These are phyloP conservation scores for Oryzaephilus surinamensis DNA, from an alignment of 1,140 invertebrate genomes.

Conservation along the genomic window DNA sequence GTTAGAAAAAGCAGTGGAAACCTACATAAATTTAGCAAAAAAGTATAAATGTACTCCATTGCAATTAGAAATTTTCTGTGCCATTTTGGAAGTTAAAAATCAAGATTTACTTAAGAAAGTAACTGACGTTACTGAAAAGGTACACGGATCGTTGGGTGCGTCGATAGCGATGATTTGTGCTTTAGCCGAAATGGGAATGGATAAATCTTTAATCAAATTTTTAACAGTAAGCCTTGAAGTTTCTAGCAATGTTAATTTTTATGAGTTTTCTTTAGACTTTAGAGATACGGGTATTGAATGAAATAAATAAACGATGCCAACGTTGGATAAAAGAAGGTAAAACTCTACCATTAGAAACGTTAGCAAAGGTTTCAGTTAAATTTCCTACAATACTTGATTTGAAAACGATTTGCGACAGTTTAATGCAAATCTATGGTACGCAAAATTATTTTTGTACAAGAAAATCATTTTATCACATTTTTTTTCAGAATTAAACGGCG, in stretches of 20 bases:
- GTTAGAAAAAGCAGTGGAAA: conserved; percentile 37
- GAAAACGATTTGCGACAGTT: conserved; percentile 36
- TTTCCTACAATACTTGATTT: conserved; percentile 27
- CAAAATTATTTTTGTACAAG: conserved; percentile 12
- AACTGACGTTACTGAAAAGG: conserved; percentile 29
- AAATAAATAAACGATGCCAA: conserved; percentile 38
- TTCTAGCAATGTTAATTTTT: conserved; percentile 7
- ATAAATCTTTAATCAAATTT: conserved; percentile 37
- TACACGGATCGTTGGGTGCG: conserved; percentile 37
- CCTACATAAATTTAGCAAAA: conserved; percentile 33
- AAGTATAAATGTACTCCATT: conserved; percentile 43
- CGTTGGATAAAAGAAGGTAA: conserved; percentile 41
- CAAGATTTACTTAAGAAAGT: conserved; percentile 36
- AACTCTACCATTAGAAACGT: conserved; percentile 33
- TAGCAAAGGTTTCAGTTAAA: conserved; percentile 35
- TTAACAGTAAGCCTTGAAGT: conserved; percentile 27
- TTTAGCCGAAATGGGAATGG: conserved; percentile 40
- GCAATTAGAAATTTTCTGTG: conserved; percentile 42
- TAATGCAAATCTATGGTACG: conserved; percentile 43
- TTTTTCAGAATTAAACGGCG: conserved; percentile 38
- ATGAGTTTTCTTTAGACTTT: conserved; percentile 13
- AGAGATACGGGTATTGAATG: conserved; percentile 2
- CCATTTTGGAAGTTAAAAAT: conserved; percentile 34
- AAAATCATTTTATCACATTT: conserved; percentile 12
- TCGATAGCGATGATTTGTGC: conserved; percentile 39